These are phyloP conservation scores for Emesis castigata DNA, from an alignment of 2,888 invertebrate genomes.

Conservation along the genomic window DNA sequence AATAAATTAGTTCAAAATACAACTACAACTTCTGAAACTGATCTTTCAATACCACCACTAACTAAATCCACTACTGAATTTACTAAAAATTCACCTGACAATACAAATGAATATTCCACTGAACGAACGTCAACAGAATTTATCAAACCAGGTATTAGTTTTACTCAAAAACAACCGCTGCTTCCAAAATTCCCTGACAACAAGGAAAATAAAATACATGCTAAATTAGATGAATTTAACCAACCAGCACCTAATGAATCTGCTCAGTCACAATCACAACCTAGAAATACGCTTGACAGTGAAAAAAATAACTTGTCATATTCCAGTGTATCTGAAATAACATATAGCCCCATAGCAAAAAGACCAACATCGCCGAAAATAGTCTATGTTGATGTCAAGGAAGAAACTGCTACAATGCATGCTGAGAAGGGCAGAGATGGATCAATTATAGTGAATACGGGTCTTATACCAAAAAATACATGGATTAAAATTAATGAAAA, in stretches of 20 bases:
- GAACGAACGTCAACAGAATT: conserved; percentile 43
- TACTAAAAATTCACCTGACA: conserved; percentile 19
- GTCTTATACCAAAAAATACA: conserved; percentile 75
- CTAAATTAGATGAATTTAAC: conserved; percentile 7
- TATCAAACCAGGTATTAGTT: conserved; percentile 40
- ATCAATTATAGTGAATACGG: conserved; percentile 75
- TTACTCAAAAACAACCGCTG: conserved; percentile 22
- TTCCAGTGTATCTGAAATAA: conserved; percentile 62
- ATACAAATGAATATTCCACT: conserved; percentile 35
- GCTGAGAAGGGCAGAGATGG: conserved; percentile 75
- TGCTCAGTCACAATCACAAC: background rate
- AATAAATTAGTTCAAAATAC: conserved; percentile 45
- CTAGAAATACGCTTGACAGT: conserved; percentile 16
- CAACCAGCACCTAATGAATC: background rate
- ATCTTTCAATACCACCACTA: conserved; percentile 15
- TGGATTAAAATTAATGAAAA: conserved; percentile 76
- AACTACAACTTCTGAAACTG: conserved; percentile 61
- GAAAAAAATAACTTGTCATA: conserved; percentile 51
- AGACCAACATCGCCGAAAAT: conserved; percentile 69
- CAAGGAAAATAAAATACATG: background rate
- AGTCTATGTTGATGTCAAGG: conserved; percentile 73
- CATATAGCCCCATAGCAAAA: conserved; percentile 70
- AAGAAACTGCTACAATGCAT: conserved; percentile 73
- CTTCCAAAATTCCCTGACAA: conserved; percentile 12
- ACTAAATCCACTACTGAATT: conserved; percentile 28